Conservation (phyloP, 2,113 vertebrate species). For the Antigone vipio region DNA sequence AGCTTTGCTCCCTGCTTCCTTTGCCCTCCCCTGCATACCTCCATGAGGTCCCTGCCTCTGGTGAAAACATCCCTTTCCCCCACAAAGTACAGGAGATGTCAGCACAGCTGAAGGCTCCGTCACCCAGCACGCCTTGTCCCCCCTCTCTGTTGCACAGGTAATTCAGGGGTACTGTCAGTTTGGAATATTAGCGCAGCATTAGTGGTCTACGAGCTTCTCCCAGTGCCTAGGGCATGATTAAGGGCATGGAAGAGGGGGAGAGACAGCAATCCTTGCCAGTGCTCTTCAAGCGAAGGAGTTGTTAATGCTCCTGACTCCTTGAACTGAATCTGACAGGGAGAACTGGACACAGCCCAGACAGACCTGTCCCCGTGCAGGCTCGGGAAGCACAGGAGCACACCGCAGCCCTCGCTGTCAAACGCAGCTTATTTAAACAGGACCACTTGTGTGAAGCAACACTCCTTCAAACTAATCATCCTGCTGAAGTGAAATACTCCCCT, state of each 20-base stretch:
- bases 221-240: background rate
- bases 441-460: background rate
- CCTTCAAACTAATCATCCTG: background rate
- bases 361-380: background rate
- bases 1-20: background rate
- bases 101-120: background rate
- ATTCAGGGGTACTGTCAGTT: background rate
- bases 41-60: background rate
- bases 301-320: background rate
- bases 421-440: background rate
- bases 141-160: background rate
- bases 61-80: background rate
- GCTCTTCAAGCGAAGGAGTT: background rate
- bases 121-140: fast-evolving
- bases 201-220: background rate
- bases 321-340: conserved; percentile 20
- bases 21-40: background rate
- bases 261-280: background rate
- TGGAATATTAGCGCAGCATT: background rate
- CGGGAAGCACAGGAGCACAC: background rate
- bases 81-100: background rate
- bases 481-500: background rate
- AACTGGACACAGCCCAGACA: background rate
- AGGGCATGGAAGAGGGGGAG: background rate
- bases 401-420: background rate